Percentiles rank a stretch among this genome's conserved stretches.
These are phyloP conservation scores for Corythornis cristatus DNA, from an alignment of 2,113 vertebrate genomes.

Conservation along the genomic window DNA sequence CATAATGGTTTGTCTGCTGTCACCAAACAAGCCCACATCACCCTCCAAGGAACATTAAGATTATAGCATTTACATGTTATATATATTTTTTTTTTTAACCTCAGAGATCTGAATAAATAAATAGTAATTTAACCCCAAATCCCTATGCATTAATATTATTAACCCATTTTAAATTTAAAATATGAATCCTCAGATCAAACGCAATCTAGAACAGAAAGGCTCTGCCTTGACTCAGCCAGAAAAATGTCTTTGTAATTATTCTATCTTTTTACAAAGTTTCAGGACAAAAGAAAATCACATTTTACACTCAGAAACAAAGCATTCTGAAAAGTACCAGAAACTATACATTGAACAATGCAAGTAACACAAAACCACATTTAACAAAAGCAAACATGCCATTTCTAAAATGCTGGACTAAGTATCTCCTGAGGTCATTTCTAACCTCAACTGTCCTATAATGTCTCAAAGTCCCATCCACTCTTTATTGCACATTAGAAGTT, in stretches of 20 bases:
- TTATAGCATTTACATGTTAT: background rate
- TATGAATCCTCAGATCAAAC: background rate
- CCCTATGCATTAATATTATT: background rate
- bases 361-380: background rate
- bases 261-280: background rate
- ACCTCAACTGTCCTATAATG: background rate
- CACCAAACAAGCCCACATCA: background rate
- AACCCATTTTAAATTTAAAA: background rate
- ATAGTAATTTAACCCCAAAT: background rate
- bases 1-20: background rate
- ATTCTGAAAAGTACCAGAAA: background rate
- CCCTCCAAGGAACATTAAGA: background rate
- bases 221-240: background rate
- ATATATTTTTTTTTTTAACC: background rate
- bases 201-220: background rate
- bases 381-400: background rate
- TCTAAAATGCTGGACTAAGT: background rate
- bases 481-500: background rate
- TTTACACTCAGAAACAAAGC: background rate
- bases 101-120: background rate
- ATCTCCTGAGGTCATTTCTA: background rate
- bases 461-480: background rate
- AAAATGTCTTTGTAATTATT: too few species aligned
- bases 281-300: background rate
- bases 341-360: background rate